Evolutionary conservation across 2,888 invertebrate genomes (phyloP).

Genomic region (Epinotia brunnichana): DNA sequence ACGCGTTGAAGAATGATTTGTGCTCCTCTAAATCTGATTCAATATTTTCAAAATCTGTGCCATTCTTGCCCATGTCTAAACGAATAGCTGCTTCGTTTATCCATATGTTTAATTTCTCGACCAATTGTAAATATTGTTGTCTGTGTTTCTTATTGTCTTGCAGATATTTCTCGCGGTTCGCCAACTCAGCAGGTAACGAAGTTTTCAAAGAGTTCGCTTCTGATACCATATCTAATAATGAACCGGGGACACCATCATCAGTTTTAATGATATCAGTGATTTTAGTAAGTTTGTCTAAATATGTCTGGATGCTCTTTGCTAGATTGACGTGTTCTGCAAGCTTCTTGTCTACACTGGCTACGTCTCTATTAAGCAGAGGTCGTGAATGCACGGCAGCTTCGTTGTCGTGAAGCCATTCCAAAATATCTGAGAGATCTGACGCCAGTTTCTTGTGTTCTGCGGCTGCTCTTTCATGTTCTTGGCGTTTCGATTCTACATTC

Average conservation of each 20-base stretch:
- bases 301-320: slow-evolving; percentile 86
- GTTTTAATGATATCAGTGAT: slow-evolving; percentile 88
- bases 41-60: slow-evolving; percentile 94
- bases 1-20: slow-evolving; percentile 91
- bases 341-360: slow-evolving; percentile 91
- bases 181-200: slow-evolving; percentile 91
- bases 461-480: slow-evolving; percentile 93
- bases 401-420: slow-evolving; percentile 92
- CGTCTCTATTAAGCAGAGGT: slow-evolving; percentile 90
- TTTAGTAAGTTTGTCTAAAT: slow-evolving; percentile 87
- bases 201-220: slow-evolving; percentile 91
- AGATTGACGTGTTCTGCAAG: slow-evolving; percentile 89
- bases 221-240: slow-evolving; percentile 91
- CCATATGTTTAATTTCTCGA: slow-evolving; percentile 92
- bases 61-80: slow-evolving; percentile 90
- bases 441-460: slow-evolving; percentile 94
- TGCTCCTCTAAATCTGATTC: slow-evolving; percentile 93
- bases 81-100: slow-evolving; percentile 91
- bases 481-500: slow-evolving; percentile 92
- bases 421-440: slow-evolving; percentile 90
- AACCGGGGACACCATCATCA: slow-evolving; percentile 91
- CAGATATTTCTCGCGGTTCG: slow-evolving; percentile 91
- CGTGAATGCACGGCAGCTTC: slow-evolving; percentile 92
- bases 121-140: slow-evolving; percentile 89
- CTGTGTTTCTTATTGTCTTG: slow-evolving; percentile 90